These are phyloP conservation scores for Eunapius fragilis DNA, from an alignment of 37 sponge, comb jelly and placozoan species.

Conservation along the genomic window DNA sequence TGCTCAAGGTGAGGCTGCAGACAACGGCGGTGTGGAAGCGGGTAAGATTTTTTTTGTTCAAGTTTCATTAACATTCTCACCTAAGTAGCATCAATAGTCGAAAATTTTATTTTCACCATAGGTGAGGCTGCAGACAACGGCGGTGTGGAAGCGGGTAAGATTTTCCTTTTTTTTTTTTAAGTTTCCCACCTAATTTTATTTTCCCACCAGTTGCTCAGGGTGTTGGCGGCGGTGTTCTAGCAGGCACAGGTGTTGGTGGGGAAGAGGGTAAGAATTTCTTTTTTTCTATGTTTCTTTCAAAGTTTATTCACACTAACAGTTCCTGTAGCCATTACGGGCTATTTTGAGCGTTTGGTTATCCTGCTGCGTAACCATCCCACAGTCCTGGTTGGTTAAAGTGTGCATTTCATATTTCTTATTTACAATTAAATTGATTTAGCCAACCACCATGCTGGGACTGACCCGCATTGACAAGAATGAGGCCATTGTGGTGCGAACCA, in stretches of 20 bases:
- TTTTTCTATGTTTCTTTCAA: neutral
- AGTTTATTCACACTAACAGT: neutral
- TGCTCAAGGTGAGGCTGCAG: neutral
- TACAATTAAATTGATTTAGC: neutral
- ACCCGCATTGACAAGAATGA: neutral
- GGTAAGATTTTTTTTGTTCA: neutral
- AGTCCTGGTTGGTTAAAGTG: neutral
- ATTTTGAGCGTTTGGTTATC: neutral
- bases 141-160: neutral
- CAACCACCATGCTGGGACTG: neutral
- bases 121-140: neutral
- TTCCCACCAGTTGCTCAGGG: neutral
- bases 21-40: neutral
- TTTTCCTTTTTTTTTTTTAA: neutral
- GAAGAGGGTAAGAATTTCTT: neutral
- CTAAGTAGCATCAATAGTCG: neutral
- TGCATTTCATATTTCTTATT: neutral
- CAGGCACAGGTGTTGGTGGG: neutral
- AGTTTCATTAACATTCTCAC: neutral
- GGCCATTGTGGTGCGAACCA: neutral
- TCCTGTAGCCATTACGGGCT: neutral
- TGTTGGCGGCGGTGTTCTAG: neutral
- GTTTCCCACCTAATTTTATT: neutral
- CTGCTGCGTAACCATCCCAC: neutral
- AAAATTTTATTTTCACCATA: neutral